Conservation (phyloP, 2,888 invertebrate species). For the Brachyopa scutellaris region DNA sequence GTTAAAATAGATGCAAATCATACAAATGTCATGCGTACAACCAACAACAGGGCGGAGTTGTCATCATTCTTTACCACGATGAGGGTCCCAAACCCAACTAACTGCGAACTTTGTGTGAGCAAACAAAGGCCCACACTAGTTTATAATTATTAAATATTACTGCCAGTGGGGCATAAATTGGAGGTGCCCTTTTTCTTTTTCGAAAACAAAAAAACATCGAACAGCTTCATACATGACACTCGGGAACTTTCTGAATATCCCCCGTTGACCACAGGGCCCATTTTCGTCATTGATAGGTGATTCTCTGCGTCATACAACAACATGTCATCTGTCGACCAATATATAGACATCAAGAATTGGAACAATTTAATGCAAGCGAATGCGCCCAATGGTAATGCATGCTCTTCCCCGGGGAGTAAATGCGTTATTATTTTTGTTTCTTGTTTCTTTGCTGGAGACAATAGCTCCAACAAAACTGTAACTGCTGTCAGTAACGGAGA, state of each 20-base stretch:
- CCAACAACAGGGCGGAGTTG: conserved; percentile 42
- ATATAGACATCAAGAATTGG: conserved; percentile 59
- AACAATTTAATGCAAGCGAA: conserved; percentile 47
- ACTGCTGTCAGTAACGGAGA: conserved; percentile 57
- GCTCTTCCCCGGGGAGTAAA: conserved; percentile 52
- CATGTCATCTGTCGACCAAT: conserved; percentile 6
- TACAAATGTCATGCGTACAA: conserved; percentile 22
- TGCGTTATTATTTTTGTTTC: conserved; percentile 11
- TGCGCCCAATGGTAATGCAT: no score
- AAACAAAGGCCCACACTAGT: conserved; percentile 39
- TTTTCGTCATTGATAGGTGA: conserved; percentile 38
- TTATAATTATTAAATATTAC: conserved; percentile 48
- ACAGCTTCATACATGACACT: conserved; percentile 6
- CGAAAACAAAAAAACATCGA: no score
- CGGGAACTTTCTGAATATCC: not conserved
- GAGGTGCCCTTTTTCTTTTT: no score
- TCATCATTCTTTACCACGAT: conserved; percentile 31
- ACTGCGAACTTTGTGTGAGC: conserved; percentile 34
- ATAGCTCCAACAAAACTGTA: conserved; percentile 44
- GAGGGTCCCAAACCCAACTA: not conserved
- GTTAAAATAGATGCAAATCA: conserved; percentile 28
- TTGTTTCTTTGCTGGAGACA: conserved; percentile 23
- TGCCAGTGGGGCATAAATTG: conserved; percentile 49
- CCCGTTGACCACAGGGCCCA: conserved; percentile 10
- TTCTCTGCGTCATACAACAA: conserved; percentile 9